phyloP scores from a whole-genome alignment of 2,797 vertebrate species.

The Malacoraja senta region DNA sequence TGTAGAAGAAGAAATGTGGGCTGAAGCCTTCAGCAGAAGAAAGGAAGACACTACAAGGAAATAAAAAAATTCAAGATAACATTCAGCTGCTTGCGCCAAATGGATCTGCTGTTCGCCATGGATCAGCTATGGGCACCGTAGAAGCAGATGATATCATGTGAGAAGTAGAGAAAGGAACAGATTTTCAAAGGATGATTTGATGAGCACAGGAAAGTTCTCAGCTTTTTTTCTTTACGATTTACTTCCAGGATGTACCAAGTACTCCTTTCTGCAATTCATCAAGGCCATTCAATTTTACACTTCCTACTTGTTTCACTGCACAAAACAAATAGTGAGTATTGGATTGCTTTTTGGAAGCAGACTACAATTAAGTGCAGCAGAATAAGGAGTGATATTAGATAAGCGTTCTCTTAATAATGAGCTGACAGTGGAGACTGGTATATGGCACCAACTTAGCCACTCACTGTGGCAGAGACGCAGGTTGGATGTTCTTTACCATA shows the following conservation, averaged over 20 bases:
- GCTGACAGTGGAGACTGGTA: background rate
- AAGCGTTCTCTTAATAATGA: background rate
- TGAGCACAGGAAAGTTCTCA: background rate
- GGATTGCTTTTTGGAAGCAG: background rate
- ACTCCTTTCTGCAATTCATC: background rate
- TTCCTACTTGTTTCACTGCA: background rate
- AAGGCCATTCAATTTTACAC: background rate
- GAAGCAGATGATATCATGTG: background rate
- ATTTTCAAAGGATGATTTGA: constrained; percentile 2
- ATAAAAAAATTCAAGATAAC: background rate
- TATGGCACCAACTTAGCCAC: background rate
- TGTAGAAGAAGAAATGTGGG: background rate
- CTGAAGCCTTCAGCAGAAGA: background rate
- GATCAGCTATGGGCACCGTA: background rate
- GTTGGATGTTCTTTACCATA: background rate
- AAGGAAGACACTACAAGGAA: background rate
- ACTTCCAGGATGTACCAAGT: background rate
- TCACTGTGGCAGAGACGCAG: background rate
- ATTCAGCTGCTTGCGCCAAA: background rate
- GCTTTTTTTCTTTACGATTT: background rate
- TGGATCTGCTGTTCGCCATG: background rate
- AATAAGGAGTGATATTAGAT: background rate
- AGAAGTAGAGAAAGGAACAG: background rate
- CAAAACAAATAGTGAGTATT: background rate
- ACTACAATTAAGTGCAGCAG: background rate